Evolutionary conservation across 2,797 vertebrate species (phyloP).

Genomic region (Trachops cirrhosus): DNA sequence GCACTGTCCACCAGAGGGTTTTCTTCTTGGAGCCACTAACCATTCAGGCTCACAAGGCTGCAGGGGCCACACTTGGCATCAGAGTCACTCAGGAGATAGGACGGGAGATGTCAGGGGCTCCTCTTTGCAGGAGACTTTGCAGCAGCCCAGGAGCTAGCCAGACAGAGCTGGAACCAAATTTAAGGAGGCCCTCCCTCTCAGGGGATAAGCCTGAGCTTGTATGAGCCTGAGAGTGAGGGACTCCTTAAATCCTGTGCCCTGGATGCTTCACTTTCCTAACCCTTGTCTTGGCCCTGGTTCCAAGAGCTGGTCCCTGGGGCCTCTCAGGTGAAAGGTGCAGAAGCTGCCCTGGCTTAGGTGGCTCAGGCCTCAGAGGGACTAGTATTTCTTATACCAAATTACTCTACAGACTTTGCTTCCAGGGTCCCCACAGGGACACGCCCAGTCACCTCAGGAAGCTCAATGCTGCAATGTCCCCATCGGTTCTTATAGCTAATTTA

Average conservation of each 20-base stretch:
- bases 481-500: slow-evolving; percentile 7
- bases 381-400: not conserved
- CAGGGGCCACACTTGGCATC: not conserved
- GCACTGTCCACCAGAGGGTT: not conserved
- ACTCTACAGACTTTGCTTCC: not conserved
- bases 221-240: not conserved
- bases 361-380: not conserved
- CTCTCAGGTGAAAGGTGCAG: not conserved
- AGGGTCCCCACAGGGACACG: not conserved
- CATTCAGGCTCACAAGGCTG: not conserved
- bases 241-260: not conserved
- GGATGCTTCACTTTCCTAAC: not conserved
- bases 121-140: not conserved
- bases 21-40: not conserved
- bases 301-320: not conserved
- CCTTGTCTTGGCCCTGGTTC: too few relatives aligned
- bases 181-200: not conserved
- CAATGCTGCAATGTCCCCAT: not conserved
- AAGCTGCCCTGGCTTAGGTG: not conserved
- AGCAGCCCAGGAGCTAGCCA: not conserved
- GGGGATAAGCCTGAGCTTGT: not conserved
- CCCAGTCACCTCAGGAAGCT: not conserved
- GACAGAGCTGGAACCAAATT: not conserved
- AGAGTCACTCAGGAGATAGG: not conserved
- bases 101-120: not conserved